A percentile compares a stretch with the other conserved stretches of the same genome.
phyloP scores from a whole-genome alignment of 2,113 vertebrate species.

The Aplodontia rufa region DNA sequence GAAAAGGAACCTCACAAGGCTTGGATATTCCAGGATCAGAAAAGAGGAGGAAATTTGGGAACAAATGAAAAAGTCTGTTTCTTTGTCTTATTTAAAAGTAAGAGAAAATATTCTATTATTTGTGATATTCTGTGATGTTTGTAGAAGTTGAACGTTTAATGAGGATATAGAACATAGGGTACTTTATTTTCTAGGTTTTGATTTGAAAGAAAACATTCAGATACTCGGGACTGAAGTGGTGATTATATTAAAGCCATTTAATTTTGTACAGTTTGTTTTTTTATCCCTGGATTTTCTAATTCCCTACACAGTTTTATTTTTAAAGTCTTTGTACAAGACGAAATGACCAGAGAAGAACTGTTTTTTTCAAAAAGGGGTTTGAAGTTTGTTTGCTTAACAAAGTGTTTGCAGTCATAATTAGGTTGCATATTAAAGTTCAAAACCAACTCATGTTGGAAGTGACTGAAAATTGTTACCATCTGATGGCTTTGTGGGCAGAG shows the following conservation, averaged over 20 bases:
- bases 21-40: not conserved
- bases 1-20: not conserved
- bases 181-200: slow-evolving; percentile 2
- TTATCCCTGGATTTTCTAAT: slow-evolving; percentile 40
- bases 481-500: slow-evolving; percentile 86
- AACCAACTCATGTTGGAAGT: slow-evolving; percentile 88
- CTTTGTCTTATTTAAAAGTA: slow-evolving; percentile 16
- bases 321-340: slow-evolving; percentile 80
- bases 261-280: slow-evolving; percentile 59
- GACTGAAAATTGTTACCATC: slow-evolving; percentile 90
- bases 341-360: slow-evolving; percentile 78
- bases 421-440: slow-evolving; percentile 90
- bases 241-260: slow-evolving; percentile 47
- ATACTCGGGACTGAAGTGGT: not conserved
- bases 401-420: slow-evolving; percentile 88
- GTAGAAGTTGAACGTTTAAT: not conserved
- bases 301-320: slow-evolving; percentile 82
- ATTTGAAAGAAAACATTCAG: slow-evolving; percentile 45
- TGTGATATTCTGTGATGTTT: not conserved
- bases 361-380: slow-evolving; percentile 80
- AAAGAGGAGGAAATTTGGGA: slow-evolving; percentile 10
- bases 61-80: not conserved
- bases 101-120: not conserved
- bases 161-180: not conserved
- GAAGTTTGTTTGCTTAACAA: slow-evolving; percentile 87